Percentiles rank a stretch among this genome's conserved stretches.
Evolutionary conservation across 2,113 vertebrate genomes (phyloP).

Genomic region (Oryzias melastigma): DNA sequence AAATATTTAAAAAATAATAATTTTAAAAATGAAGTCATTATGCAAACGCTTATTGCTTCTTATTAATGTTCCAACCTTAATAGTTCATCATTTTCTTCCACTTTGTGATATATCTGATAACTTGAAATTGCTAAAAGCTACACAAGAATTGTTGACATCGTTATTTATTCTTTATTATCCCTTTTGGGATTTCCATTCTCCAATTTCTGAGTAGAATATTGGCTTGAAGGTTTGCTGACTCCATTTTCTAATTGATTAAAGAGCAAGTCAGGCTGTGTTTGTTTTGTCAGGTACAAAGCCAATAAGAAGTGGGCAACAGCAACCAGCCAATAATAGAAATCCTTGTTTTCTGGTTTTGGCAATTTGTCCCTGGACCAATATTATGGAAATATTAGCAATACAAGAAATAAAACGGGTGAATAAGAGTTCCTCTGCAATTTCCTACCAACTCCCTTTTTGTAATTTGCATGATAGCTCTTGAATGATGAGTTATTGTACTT

Average conservation of each 20-base stretch:
- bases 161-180: not conserved
- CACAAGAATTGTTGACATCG: not conserved
- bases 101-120: too few relatives aligned
- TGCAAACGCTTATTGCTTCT: too few relatives aligned
- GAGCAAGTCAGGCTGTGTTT: conserved; percentile 6
- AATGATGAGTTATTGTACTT: too few relatives aligned
- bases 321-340: conserved; percentile 1
- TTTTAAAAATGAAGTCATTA: too few relatives aligned
- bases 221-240: conserved; percentile 19
- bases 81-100: too few relatives aligned
- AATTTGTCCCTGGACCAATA: too few relatives aligned
- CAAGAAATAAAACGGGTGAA: conserved; percentile 20
- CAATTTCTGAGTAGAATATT: conserved; percentile 14
- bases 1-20: too few relatives aligned
- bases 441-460: not conserved
- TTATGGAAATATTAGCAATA: not conserved
- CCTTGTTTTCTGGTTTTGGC: not conserved
- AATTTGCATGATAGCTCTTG: not conserved
- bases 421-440: not conserved
- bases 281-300: not conserved
- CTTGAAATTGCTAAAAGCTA: too few relatives aligned
- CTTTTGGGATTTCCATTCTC: conserved; percentile 29
- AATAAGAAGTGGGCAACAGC: not conserved
- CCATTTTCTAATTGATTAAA: conserved; percentile 25
- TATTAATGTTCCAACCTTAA: too few relatives aligned